Base-by-base conservation (phyloP, 1,140 invertebrate species). In the Leptinotarsa texana region DNA sequence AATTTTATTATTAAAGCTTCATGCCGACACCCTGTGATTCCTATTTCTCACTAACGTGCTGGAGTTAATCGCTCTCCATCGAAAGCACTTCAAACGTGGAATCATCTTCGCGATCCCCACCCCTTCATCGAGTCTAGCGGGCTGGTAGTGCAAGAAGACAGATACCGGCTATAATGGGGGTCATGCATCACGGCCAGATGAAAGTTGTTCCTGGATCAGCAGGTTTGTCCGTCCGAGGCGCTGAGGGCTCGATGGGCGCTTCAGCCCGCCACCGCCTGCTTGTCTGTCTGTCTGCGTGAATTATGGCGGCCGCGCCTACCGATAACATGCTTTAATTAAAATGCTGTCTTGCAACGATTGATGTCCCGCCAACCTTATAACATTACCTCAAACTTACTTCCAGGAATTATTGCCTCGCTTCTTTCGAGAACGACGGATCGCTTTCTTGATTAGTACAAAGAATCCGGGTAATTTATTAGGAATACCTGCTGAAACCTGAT, bases 291-390 rank as follows among this genome's bases (percentile, higher is more conserved):
- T 82, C 79, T 80, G 80, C 76, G 80, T 85, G 82, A 85, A 78
- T 80, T 85, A 85, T 80, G 78, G 81, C 83, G 80, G 79, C 83
- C 84, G 84, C 84, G 84, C 84, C 84, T 84, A 84, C 83, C 84
- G 84, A 85, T 85, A 85, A 85, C 81, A 81, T 80, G 84, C 80
- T 84, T 85, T 85, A 85, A 85, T 85, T 85, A 84, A 84, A 84
- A 84, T 83, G 80, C 83, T 83, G 83, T 84, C 83, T 83, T 78
- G 71, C 73, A 62, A 77, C 81, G 83, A 84, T 84, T 84, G 83
- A 84, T 84, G 82, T 79, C 78, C 77, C 79, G 22, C 71, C 69
- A 47, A 57, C 49, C 69, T 47, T 71, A 49, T 71, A 73, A 73
- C 72, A 73, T 66, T 51, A 73, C 72, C 72, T 73, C 72, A 73